These are phyloP conservation scores for Rhinopomastus cyanomelas DNA, from an alignment of 2,113 vertebrate species.

Conservation along the genomic window DNA sequence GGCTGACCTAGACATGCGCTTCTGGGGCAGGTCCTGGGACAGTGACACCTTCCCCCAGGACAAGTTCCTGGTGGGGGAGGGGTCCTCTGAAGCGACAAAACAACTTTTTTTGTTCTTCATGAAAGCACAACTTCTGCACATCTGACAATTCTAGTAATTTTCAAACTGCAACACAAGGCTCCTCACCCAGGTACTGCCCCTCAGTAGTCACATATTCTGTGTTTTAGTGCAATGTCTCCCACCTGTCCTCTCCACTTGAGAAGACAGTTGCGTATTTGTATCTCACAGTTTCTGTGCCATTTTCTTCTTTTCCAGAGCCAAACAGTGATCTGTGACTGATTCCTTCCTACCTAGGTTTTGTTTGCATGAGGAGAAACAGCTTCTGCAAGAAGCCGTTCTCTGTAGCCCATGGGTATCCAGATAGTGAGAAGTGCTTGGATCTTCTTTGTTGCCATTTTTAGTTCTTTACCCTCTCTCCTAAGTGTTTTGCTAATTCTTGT, in stretches of 20 bases:
- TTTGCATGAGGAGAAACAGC: not conserved
- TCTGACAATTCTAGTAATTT: too few relatives aligned
- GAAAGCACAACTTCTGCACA: too few relatives aligned
- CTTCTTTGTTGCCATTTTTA: not conserved
- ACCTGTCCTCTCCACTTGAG: not conserved
- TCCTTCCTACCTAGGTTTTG: not conserved
- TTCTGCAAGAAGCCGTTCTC: not conserved
- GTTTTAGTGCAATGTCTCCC: not conserved
- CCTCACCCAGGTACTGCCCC: rapidly evolving
- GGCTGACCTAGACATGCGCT: too few relatives aligned
- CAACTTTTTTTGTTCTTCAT: too few relatives aligned
- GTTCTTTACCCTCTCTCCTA: not conserved
- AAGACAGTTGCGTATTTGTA: not conserved
- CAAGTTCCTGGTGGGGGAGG: too few relatives aligned
- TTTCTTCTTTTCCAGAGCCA: not conserved
- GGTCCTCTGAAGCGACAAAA: too few relatives aligned
- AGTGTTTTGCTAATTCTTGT: not conserved
- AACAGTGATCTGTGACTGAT: not conserved
- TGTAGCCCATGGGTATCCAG: not conserved
- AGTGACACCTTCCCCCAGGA: too few relatives aligned
- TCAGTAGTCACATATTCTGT: too few relatives aligned
- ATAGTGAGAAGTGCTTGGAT: not conserved
- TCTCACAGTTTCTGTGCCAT: not conserved
- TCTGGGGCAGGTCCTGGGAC: too few relatives aligned
- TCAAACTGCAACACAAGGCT: not conserved